Evolutionary conservation across 2,797 vertebrate genomes (phyloP).

Genomic region (Oceanodroma leucorhoa): DNA sequence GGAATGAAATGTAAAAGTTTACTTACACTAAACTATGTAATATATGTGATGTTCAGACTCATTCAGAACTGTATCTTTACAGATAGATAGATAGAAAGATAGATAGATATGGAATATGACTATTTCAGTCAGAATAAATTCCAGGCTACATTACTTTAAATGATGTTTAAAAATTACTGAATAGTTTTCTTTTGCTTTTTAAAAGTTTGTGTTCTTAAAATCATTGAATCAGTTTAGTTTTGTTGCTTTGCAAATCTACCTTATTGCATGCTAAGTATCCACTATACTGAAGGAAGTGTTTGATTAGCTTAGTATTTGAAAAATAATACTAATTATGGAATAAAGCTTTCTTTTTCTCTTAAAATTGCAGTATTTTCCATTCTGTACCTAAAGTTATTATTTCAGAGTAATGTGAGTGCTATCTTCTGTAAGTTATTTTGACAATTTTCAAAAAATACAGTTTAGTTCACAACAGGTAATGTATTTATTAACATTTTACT

Average conservation of each 20-base stretch:
- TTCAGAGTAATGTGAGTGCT: background rate
- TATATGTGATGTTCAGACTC: background rate
- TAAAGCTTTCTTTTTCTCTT: background rate
- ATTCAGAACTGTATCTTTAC: background rate
- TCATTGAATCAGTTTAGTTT: background rate
- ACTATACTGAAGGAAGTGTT: background rate
- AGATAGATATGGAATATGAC: background rate
- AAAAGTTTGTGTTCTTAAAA: background rate
- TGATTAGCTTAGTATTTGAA: background rate
- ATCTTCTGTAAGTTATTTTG: background rate
- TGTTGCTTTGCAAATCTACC: background rate
- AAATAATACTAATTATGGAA: background rate
- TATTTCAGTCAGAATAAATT: background rate
- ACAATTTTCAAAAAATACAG: background rate
- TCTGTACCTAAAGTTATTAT: background rate
- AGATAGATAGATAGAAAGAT: background rate
- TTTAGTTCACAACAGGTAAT: background rate
- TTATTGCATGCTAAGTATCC: background rate
- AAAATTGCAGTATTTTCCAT: background rate
- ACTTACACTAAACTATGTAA: background rate
- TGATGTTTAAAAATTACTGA: background rate
- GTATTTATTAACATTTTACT: background rate
- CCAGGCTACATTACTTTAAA: background rate
- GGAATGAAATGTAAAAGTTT: background rate
- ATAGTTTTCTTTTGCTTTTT: background rate